Base-by-base conservation (phyloP, 2,888 invertebrate species). In the Clepsis dumicolana region DNA sequence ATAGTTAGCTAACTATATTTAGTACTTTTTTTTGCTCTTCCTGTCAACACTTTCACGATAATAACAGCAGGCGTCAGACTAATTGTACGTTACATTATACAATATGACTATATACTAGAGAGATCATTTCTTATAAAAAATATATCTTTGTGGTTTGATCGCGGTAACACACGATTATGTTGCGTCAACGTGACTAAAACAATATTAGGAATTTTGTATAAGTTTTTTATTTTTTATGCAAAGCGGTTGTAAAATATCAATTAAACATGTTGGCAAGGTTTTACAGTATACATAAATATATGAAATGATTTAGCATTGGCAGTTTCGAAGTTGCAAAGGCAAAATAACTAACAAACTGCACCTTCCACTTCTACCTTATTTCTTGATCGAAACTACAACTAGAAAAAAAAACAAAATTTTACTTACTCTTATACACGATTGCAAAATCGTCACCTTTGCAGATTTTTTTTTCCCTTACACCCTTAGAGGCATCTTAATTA, bases 1-100 rank as follows among this genome's bases (percentile, higher is more conserved):
- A 60, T 27, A 41, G 32, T 24, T 38, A 32, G 50, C 16, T 38
- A 32, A 38, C 16, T 25, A 41, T 41, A 53, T 53, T 44, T 60
- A 41, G 16, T 52, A 60, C 52, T 29, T 53, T 62, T 56, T 52
- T 62, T 62, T 53, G 67, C 38, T 67, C 48, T 57, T 18, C 29
- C 50, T 48, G 18, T 57, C 63, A 57, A 67, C 21, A 52, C 67
- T 67, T 67, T 67, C 67, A 24, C 56, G 63, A 63, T 67, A 63
- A 57, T 63, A 62, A 41, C 57, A 57, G 38, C 44, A 61, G 25
- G n/a, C 10, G 25, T 44, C 61, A 50, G 18, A 21, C 50, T 67
- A 63, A 63, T 57, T 67, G 41, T 57, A 63, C 8, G 38, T 57
- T 63, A 41, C 50, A 54, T 52, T 32, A 61, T 53, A 52, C 67